Evolutionary conservation across 2,113 vertebrate genomes (phyloP), one percentile per base, ranked within the genome.

Genomic region (Coturnix japonica): DNA sequence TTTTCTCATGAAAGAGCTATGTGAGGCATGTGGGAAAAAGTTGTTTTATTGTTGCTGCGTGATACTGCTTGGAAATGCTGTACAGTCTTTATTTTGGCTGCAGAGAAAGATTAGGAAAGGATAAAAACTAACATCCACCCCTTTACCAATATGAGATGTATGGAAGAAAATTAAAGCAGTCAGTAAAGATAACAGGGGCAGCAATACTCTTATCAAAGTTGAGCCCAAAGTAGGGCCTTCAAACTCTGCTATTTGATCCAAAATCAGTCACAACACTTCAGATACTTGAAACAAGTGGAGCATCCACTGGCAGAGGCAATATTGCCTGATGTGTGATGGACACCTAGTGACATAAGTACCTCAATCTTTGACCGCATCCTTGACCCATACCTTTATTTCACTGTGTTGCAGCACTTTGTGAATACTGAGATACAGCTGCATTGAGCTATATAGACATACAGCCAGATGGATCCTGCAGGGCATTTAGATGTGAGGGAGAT

Each of bases 401-500:
- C 35, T 25, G 37, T 0, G 7, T 5, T 4, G 19, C 8, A 8
- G 63, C 19, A 41, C 28, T 51, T 59, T 7, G 2, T 7, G 8
- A 13, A 25, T 39, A 6, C 26, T 1, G 1, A 30, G 31, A 23
- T 28, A 13, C 23, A 16, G 7, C n/a, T 44, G 46, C 23, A 6
- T 17, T 13, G 47, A 63, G 65, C 18, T 2, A 0, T 7, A 8
- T 0, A 6, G 22, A 19, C 2, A 0, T 8, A 7, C 0, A 4
- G 22, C 10, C 35, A 5, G 53, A 10, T 0, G 1, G 53, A 13
- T 57, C 47, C 9, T 5, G 3, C 1, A 7, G 25, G 54, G n/a
- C 56, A 64, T 74, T 64, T 37, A 53, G 31, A 13, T 13, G 6
- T 4, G 15, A 37, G n/a, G 3, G 20, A 25, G 15, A n/a, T 7